Evolutionary conservation across 2,797 vertebrate genomes (phyloP), one percentile per base, ranked within the genome.

Genomic region (Lacerta viridis): DNA sequence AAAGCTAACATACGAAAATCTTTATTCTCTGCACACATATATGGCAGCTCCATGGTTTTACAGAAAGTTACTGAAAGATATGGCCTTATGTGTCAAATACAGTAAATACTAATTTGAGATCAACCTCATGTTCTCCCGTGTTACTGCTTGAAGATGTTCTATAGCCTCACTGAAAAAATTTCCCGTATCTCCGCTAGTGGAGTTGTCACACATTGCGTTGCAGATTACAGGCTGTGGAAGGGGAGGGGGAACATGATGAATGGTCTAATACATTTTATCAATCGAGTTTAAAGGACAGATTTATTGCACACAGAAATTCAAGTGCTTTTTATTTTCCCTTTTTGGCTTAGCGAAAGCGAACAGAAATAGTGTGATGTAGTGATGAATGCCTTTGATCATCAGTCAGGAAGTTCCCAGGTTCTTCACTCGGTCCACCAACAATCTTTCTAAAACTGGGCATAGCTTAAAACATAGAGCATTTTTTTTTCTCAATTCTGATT

Each of bases 41-140:
- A 29, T 29, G 20, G 20, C 59, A 25, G 18, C 80, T 95, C 94
- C 93, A 93, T 95, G 93, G 23, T 1, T 89, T 82, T 90, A 59
- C 80, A 81, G 25, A 66, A 68, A 61, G 1, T 89, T 23, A 39
- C 77, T 55, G 23, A 55, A 5, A 41, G 84, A 55, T 71, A 7
- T 81, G 59, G 76, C 88, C 55, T 2, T 75, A 7, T 23, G 33
- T 55, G 94, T 95, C 94, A 95, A 95, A 95, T 95, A 95, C 66
- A 95, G 59, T 23, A 61, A 61, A 95, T 95, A 94, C 81, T 83
- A 69, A 27, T 3, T 88, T 68, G 46, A 13, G 13, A 76, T 9
- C 36, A 1, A 50, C 8, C 74, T 61, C 68, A 3, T 41, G 7
- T 6, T 27, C 18, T 39, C 5, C 50, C 0, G 0, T 9, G 85